A percentile compares a stretch with the other conserved stretches of the same genome.
Conservation (phyloP, 2,888 invertebrate genomes). For the Adelphocoris suturalis region DNA sequence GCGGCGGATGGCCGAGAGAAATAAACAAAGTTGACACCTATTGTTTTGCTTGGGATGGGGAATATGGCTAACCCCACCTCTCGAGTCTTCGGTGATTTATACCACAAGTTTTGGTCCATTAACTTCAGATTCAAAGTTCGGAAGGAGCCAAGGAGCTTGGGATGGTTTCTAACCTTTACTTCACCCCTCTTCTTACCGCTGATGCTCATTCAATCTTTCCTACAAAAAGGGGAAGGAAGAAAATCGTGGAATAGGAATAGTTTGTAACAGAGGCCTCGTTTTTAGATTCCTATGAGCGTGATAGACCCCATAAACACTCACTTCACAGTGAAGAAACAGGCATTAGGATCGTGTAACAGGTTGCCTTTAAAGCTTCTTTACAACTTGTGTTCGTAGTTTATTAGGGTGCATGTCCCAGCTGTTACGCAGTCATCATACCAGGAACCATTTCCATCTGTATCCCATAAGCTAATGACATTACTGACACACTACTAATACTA, state of each 20-base stretch:
- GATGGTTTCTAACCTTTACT: conserved; percentile 30
- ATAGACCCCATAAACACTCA: background rate
- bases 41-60: conserved; percentile 17
- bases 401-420: conserved; percentile 8
- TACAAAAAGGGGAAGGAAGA: background rate
- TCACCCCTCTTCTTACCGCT: background rate
- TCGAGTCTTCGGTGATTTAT: background rate
- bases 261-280: conserved; percentile 5
- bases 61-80: background rate
- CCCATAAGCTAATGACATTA: no score
- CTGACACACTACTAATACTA: no score
- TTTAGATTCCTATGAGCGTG: conserved; percentile 14
- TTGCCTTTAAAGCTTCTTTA: conserved; percentile 32
- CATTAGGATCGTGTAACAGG: conserved; percentile 26
- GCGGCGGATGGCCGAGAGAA: background rate
- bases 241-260: background rate
- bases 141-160: conserved; percentile 31
- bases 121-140: conserved; percentile 39
- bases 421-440: background rate
- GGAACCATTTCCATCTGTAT: background rate
- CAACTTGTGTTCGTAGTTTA: conserved; percentile 22
- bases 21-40: conserved; percentile 30
- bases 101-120: conserved; percentile 32
- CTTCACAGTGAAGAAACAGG: background rate
- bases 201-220: conserved; percentile 35